Base-by-base conservation (phyloP, 2,113 vertebrate genomes). In the Protobothrops mucrosquamatus region DNA sequence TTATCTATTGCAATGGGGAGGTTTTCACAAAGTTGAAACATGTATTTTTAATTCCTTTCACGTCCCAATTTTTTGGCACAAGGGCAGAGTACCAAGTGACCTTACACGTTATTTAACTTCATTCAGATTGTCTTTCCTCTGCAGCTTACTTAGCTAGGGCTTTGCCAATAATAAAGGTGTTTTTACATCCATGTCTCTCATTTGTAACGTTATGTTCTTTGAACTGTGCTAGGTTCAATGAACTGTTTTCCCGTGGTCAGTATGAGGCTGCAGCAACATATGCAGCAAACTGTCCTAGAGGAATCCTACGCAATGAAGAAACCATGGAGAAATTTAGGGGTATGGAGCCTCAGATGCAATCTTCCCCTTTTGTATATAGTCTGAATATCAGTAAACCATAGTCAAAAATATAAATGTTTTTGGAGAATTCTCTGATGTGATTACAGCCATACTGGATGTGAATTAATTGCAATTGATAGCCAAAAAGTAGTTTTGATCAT, bases 301-400 rank as follows among this genome's bases (percentile, higher is more conserved):
- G 97, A 96, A 97, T 98, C 85, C 97, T 98, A 92, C 97, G 95
- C 94, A 98, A 98, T 93, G 87, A 96, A 15, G 95, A 97, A 90
- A 97, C 95, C 93, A 94, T 98, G 97, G 93, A 97, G 92, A 97
- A 95, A 94, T 96, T 98, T 95, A 97, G 96, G 74, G 96, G 97
- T 97, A 96, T 95, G 96, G 95, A 89, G 57, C 88, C 24, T 88
- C 14, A 39, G 23, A 55, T 43, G 3, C 18, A 11, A 10, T 6
- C 29, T 48, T 56, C 46, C n/a, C 46, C 52, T 64, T 23, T 56
- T 92, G 22, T 86, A 43, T 24, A 39, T 57, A n/a, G 54, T 20
- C 48, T 54, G 24, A 54, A 26, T 87, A 87, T 34, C 14, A 74
- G n/a, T 74, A 74, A 74, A 39, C n/a, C n/a, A 74, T 34, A 74